Base-by-base conservation (phyloP, 2,888 invertebrate species). In the Diarsia dahlii region DNA sequence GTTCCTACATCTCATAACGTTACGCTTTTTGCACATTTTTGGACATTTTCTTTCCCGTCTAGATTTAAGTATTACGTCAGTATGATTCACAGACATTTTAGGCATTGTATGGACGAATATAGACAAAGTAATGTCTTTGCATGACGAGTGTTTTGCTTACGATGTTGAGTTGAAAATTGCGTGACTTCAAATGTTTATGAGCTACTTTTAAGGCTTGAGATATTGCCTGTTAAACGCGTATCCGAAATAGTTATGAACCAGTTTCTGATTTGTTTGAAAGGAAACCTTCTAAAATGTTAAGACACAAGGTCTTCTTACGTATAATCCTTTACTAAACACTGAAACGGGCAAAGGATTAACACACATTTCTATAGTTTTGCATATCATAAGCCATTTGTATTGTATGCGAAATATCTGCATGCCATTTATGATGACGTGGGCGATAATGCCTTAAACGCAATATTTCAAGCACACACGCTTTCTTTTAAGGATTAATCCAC, bases 21-120 rank as follows among this genome's bases (percentile, higher is more conserved):
- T 89, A 87, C 81, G 93, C 92, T 92, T 93, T 87, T 84, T 91
- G 92, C 93, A 93, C 93, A 76, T 76, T 85, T 89, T 90, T 90
- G 81, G 84, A 78, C 87, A 87, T 81, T 82, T 85, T 89, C 78
- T 82, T 68, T 79, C 81, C 69, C 66, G 68, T 73, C 78, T 82
- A 86, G 87, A 76, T 84, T 80, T 86, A 84, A 81, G 73, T 66
- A 82, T 91, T 89, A 82, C 89, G 87, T 90, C 90, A 85, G 90
- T 90, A 89, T 93, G 93, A 92, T 92, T 93, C 93, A 93, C 91
- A 90, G 89, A 91, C 80, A 81, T 72, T 58, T 75, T 82, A 80
- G 74, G 78, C 77, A 74, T 79, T 79, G 70, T 81, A 69, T 60
- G 60, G 23, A 76, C 76, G 62, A 81, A 76, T 81, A 76, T 71